These are phyloP conservation scores for Aleiodes sp. DNA, from an alignment of 1,140 invertebrate species.

Conservation along the genomic window DNA sequence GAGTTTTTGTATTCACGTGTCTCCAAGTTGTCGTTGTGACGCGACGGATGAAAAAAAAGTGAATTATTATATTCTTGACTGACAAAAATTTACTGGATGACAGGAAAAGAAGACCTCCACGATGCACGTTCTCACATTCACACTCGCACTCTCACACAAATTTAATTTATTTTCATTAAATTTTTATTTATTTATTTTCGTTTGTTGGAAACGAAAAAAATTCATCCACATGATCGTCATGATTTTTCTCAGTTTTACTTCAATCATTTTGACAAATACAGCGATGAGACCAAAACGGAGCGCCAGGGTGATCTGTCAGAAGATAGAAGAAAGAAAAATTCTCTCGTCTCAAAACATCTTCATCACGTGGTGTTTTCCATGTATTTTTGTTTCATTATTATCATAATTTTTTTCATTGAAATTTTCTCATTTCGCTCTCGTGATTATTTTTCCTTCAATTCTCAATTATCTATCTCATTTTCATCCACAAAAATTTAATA, in stretches of 20 bases:
- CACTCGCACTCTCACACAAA: conserved; percentile 15
- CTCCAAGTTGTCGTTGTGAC: neutral
- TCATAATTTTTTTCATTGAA: no score
- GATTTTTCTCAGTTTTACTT: no score
- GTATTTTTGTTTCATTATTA: no score
- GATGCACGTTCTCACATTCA: conserved; percentile 9
- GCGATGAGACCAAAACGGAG: no score
- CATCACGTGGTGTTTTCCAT: neutral
- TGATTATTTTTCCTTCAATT: neutral
- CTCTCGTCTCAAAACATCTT: neutral
- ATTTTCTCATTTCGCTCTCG: no score
- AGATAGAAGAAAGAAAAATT: neutral
- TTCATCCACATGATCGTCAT: conserved; percentile 2
- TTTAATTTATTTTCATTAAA: no score
- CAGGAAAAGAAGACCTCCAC: neutral
- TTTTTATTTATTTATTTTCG: neutral
- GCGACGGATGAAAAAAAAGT: conserved; percentile 14
- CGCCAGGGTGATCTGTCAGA: no score
- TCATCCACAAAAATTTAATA: neutral
- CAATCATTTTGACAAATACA: no score
- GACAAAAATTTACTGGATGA: neutral
- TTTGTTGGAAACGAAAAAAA: neutral
- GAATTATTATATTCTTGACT: neutral
- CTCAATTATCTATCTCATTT: neutral
- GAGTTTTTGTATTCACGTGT: conserved; percentile 2